Percentiles rank a stretch among this genome's conserved stretches.
Evolutionary conservation across 2,888 invertebrate genomes (phyloP).

Genomic region (Baronia brevicornis): DNA sequence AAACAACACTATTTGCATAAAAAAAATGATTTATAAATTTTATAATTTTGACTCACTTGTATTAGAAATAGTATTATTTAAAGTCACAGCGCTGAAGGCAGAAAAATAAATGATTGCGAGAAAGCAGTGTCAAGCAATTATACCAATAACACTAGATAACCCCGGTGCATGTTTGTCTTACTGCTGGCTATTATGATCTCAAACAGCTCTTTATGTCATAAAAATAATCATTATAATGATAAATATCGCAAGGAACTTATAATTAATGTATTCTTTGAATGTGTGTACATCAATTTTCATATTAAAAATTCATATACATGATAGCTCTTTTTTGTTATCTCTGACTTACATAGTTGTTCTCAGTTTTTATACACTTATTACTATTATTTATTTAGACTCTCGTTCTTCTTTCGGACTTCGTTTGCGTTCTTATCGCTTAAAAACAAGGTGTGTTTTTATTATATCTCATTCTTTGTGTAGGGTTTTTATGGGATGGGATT

Average conservation of each 20-base stretch:
- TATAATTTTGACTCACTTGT: constrained; percentile 37
- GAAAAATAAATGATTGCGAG: constrained; percentile 30
- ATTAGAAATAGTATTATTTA: constrained; percentile 26
- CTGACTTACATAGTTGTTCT: too few relatives aligned
- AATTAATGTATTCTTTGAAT: constrained; percentile 16
- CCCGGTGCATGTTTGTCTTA: constrained; percentile 42
- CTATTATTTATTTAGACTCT: too few relatives aligned
- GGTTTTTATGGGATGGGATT: too few relatives aligned
- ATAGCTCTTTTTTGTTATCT: too few relatives aligned
- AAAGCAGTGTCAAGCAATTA: constrained; percentile 36
- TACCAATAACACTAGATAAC: constrained; percentile 48
- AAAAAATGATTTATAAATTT: too few relatives aligned
- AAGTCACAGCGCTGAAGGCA: constrained; percentile 28
- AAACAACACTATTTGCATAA: too few relatives aligned
- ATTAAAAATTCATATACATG: too few relatives aligned
- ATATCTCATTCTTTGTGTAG: too few relatives aligned
- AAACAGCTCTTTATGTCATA: constrained; percentile 30
- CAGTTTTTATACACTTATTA: too few relatives aligned
- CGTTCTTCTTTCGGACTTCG: too few relatives aligned
- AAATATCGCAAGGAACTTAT: constrained; percentile 27
- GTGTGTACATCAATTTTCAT: constrained; percentile 6
- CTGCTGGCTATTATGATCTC: constrained; percentile 28
- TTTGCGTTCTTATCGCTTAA: too few relatives aligned
- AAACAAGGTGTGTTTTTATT: too few relatives aligned
- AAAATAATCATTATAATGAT: constrained; percentile 31